Percentiles rank a stretch among this genome's conserved stretches.
Evolutionary conservation across 2,797 vertebrate species (phyloP).

Genomic region (Enoplosus armatus): DNA sequence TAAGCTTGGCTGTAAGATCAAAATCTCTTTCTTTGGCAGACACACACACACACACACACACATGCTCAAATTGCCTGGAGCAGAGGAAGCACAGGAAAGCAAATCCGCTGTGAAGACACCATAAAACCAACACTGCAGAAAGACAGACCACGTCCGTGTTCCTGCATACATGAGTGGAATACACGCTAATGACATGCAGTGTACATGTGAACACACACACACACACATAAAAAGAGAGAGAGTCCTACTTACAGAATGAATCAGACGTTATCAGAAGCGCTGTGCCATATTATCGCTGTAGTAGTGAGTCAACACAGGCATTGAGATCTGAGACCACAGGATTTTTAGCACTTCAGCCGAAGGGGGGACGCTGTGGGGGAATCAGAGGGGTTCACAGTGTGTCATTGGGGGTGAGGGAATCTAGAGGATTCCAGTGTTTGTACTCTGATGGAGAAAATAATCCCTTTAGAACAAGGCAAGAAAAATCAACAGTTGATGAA

Average conservation of each 20-base stretch:
- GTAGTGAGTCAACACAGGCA: conserved; percentile 72
- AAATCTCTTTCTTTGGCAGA: conserved; percentile 75
- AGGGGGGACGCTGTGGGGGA: conserved; percentile 25
- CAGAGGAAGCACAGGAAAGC: conserved; percentile 75
- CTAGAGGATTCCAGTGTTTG: conserved; percentile 58
- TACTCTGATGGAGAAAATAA: conserved; percentile 62
- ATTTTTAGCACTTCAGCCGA: conserved; percentile 58
- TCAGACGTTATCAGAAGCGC: conserved; percentile 80
- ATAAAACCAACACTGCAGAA: conserved; percentile 73
- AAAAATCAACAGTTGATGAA: conserved; percentile 53
- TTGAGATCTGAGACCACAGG: conserved; percentile 67
- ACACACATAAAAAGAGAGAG: conserved; percentile 46
- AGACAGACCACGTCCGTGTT: conserved; percentile 50
- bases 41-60: conserved; percentile 49
- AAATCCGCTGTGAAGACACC: conserved; percentile 72
- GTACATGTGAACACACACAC: conserved; percentile 47
- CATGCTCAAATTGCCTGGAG: conserved; percentile 63
- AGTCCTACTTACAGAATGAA: conserved; percentile 86
- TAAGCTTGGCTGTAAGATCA: conserved; percentile 82
- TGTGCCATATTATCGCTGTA: conserved; percentile 72
- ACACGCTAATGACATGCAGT: conserved; percentile 60
- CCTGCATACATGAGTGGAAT: conserved; percentile 50
- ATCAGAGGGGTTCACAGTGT: conserved; percentile 64
- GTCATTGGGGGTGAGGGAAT: conserved; percentile 52
- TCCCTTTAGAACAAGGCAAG: conserved; percentile 62